Evolutionary conservation across 2,888 invertebrate genomes (phyloP).

Genomic region (Margaritifera margaritifera): DNA sequence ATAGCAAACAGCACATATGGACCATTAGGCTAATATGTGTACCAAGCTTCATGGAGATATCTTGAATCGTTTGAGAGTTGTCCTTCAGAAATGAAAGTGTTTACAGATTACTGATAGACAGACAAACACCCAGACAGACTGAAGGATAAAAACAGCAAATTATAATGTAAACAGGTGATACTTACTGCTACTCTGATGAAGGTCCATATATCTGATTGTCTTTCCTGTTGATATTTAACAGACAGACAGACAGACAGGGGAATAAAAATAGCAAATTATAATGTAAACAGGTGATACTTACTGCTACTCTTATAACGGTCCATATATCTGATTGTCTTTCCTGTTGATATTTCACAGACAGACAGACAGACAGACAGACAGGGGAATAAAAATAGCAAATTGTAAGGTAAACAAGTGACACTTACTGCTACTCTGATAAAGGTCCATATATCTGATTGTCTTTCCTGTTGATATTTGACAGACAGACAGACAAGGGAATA

Average conservation of each 20-base stretch:
- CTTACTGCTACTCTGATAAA: constrained; percentile 58
- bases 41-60: too few species aligned
- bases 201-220: constrained; percentile 65
- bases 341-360: constrained; percentile 44
- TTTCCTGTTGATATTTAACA: constrained; percentile 49
- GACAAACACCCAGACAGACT: too few species aligned
- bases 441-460: constrained; percentile 65
- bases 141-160: too few species aligned
- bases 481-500: too few species aligned
- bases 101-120: constrained; percentile 38
- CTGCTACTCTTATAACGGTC: constrained; percentile 57
- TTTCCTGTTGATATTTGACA: constrained; percentile 49
- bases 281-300: constrained; percentile 34
- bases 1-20: too few species aligned
- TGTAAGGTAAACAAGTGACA: constrained; percentile 8
- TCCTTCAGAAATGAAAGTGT: constrained; percentile 9
- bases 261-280: too few species aligned
- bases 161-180: constrained; percentile 6
- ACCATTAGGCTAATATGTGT: too few species aligned
- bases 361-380: too few species aligned
- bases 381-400: too few species aligned
- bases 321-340: constrained; percentile 63
- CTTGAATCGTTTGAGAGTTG: too few species aligned
- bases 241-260: too few species aligned
- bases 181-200: constrained; percentile 59